Evolutionary conservation across 2,113 vertebrate genomes (phyloP).

Genomic region (Charadrius vociferus): DNA sequence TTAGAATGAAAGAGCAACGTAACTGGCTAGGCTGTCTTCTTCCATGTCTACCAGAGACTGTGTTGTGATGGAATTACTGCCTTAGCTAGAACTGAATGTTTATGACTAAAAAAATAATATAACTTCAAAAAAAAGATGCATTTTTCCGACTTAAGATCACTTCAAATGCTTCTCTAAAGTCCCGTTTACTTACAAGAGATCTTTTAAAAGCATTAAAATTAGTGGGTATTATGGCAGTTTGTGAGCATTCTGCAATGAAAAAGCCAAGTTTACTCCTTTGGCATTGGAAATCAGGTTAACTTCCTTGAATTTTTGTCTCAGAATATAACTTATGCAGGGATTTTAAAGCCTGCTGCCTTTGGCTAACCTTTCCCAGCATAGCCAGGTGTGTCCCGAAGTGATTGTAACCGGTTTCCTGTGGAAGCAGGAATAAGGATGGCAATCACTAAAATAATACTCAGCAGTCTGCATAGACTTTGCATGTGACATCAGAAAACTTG

Average conservation of each 20-base stretch:
- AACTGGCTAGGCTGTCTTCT: background rate
- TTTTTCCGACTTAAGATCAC: background rate
- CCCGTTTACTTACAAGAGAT: background rate
- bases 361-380: background rate
- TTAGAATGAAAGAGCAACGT: background rate
- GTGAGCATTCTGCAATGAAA: background rate
- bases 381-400: background rate
- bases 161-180: background rate
- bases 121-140: accelerated
- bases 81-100: background rate
- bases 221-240: background rate
- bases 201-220: background rate
- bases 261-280: background rate
- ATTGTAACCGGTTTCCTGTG: background rate
- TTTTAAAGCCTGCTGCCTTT: background rate
- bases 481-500: background rate
- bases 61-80: background rate
- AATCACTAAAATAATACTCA: background rate
- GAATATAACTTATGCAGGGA: background rate
- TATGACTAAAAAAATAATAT: background rate
- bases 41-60: background rate
- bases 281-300: background rate
- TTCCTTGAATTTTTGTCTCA: background rate
- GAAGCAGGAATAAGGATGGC: background rate
- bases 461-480: background rate